Evolutionary conservation across 2,113 vertebrate species (phyloP).

Genomic region (Caranx melampygus): DNA sequence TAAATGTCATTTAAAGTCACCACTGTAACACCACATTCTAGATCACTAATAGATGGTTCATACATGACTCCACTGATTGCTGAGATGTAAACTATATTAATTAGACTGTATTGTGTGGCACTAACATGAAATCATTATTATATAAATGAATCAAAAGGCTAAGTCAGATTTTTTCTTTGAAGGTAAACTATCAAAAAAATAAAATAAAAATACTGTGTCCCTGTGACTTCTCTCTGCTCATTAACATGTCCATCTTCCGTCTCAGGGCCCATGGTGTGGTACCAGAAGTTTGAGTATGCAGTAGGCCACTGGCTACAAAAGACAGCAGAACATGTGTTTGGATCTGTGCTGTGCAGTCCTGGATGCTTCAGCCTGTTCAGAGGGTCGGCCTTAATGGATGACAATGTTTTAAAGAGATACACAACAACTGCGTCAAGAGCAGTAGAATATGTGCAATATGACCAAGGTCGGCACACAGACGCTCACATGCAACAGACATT

Average conservation of each 20-base stretch:
- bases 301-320: constrained; percentile 89
- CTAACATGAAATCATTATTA: too few species aligned
- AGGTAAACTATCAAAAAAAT: too few species aligned
- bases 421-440: constrained; percentile 82
- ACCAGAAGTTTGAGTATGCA: constrained; percentile 89
- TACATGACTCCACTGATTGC: background rate
- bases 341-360: constrained; percentile 87
- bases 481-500: background rate
- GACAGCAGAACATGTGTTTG: constrained; percentile 87
- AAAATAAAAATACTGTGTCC: too few species aligned
- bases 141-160: too few species aligned
- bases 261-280: constrained; percentile 88
- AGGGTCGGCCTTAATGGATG: constrained; percentile 86
- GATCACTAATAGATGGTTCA: background rate
- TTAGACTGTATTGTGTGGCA: too few species aligned
- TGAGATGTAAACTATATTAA: too few species aligned
- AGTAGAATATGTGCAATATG: constrained; percentile 85
- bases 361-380: constrained; percentile 88
- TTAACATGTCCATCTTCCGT: too few species aligned
- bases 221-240: too few species aligned
- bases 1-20: background rate
- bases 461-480: constrained; percentile 79
- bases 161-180: too few species aligned
- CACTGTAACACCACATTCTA: background rate
- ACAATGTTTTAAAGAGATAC: constrained; percentile 85